Conservation (phyloP, 2,113 vertebrate species). For the Regulus satrapa region DNA sequence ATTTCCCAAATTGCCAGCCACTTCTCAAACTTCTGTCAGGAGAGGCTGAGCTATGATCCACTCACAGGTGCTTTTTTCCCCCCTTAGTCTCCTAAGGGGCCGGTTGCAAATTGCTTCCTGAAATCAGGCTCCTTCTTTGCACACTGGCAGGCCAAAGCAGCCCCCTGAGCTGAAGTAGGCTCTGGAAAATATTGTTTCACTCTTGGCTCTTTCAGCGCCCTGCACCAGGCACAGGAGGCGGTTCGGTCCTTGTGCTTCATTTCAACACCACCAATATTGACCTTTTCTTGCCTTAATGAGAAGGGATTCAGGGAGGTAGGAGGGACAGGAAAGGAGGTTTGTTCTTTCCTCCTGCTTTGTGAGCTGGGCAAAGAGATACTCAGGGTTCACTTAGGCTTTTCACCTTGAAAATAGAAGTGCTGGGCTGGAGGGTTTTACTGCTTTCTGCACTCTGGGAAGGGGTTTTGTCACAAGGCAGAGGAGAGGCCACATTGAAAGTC, state of each 20-base stretch:
- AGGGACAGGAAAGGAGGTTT: neutral
- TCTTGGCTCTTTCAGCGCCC: neutral
- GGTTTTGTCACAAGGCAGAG: neutral
- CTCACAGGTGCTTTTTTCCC: neutral
- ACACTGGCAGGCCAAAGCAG: neutral
- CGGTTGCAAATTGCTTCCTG: constrained; percentile 7
- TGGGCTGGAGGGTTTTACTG: neutral
- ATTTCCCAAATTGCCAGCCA: neutral
- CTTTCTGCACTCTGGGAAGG: neutral
- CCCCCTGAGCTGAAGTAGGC: neutral
- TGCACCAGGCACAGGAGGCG: neutral
- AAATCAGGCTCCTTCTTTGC: neutral
- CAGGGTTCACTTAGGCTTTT: neutral
- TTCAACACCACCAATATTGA: neutral
- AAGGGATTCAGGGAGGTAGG: neutral
- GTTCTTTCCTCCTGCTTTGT: neutral
- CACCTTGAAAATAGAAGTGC: neutral
- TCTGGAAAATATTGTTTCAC: constrained; percentile 39
- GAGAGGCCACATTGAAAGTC: neutral
- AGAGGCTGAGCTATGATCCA: neutral
- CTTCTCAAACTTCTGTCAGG: neutral
- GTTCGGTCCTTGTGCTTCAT: neutral
- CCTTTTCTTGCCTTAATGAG: neutral
- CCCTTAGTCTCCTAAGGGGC: neutral
- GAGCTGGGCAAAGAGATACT: neutral